Evolutionary conservation across 2,888 invertebrate species (phyloP).

Genomic region (Liopterus haemorrhoidalis): DNA sequence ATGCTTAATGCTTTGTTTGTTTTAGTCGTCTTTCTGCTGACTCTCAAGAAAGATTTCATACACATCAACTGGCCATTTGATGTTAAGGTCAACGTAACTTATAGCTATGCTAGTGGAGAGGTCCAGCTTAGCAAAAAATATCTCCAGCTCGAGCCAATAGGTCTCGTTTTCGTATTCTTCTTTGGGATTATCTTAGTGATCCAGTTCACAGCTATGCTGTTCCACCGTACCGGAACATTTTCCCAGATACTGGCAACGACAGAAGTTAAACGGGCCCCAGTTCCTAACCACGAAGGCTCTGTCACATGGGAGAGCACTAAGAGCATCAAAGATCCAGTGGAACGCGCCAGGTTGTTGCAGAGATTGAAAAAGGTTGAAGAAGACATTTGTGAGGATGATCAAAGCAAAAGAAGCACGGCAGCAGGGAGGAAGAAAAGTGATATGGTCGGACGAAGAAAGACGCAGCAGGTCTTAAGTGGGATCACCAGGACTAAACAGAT

Average conservation of each 20-base stretch:
- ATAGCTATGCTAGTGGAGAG: constrained; percentile 34
- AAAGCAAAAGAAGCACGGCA: constrained; percentile 68
- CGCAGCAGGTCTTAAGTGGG: too few relatives aligned
- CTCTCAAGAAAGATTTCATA: constrained; percentile 63
- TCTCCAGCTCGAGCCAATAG: constrained; percentile 65
- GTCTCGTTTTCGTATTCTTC: constrained; percentile 67
- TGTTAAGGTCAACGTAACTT: constrained; percentile 47
- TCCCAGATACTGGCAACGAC: constrained; percentile 69
- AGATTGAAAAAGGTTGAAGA: constrained; percentile 70
- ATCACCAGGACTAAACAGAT: too few relatives aligned
- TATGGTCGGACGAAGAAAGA: too few relatives aligned
- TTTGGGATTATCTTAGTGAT: constrained; percentile 63
- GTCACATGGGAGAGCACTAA: neutral
- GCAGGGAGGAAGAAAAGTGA: constrained; percentile 77
- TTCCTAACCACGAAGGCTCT: constrained; percentile 27
- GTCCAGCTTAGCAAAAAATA: constrained; percentile 53
- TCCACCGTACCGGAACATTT: constrained; percentile 69
- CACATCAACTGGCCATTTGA: constrained; percentile 65
- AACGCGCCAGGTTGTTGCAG: constrained; percentile 80
- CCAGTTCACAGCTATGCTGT: constrained; percentile 69
- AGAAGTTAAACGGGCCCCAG: constrained; percentile 45
- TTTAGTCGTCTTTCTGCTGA: constrained; percentile 65
- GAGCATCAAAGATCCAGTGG: constrained; percentile 72
- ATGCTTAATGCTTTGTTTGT: constrained; percentile 75
- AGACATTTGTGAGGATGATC: constrained; percentile 75